Evolutionary conservation across 2,113 vertebrate genomes (phyloP).

Genomic region (Otolemur garnettii): DNA sequence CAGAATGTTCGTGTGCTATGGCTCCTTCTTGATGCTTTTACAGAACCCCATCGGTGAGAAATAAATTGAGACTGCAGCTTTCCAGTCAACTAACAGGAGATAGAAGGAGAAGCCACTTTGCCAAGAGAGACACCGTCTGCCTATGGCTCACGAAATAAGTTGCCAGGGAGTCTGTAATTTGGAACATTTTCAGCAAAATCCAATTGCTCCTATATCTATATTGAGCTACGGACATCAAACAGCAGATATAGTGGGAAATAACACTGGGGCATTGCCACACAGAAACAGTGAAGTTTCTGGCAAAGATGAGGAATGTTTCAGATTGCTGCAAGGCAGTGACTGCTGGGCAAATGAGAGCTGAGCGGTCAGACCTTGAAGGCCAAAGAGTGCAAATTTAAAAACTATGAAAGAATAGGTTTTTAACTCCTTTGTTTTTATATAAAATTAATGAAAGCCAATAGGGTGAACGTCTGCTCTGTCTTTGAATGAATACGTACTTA

Average conservation of each 20-base stretch:
- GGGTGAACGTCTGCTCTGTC: background rate
- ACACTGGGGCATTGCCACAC: background rate
- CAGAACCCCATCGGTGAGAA: slow-evolving; percentile 3
- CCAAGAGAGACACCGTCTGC: background rate
- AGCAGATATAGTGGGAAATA: background rate
- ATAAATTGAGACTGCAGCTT: background rate
- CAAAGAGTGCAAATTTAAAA: background rate
- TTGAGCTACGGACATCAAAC: background rate
- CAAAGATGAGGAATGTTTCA: background rate
- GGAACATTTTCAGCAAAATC: background rate
- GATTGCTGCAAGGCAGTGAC: background rate
- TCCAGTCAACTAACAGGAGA: background rate
- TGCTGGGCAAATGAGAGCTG: background rate
- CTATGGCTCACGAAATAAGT: background rate
- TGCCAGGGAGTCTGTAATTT: background rate
- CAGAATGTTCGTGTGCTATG: background rate
- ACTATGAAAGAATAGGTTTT: background rate
- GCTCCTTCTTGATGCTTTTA: background rate
- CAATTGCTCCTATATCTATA: background rate
- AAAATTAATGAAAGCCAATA: background rate
- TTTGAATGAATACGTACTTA: background rate
- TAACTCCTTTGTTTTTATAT: background rate
- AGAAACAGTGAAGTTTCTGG: background rate
- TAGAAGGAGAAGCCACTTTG: background rate
- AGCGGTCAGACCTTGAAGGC: background rate